phyloP scores from a whole-genome alignment of 2,888 invertebrate genomes.

The Embidobia sp. region DNA sequence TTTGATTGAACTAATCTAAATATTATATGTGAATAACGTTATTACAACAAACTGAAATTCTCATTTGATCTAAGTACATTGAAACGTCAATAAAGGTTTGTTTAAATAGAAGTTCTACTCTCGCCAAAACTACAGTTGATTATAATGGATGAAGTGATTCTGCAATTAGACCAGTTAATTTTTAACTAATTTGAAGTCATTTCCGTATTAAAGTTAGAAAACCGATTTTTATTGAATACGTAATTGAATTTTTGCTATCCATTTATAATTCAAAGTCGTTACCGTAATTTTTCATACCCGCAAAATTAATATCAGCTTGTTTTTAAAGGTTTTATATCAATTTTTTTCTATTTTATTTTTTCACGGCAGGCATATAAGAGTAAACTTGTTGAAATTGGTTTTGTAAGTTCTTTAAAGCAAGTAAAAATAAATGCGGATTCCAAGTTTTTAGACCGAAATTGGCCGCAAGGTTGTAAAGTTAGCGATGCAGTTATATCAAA shows the following conservation, averaged over 20 bases:
- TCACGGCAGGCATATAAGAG: neutral
- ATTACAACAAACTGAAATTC: constrained; percentile 26
- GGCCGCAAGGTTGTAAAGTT: constrained; percentile 25
- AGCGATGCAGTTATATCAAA: constrained; percentile 44
- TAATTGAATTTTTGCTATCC: no score
- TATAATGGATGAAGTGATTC: constrained; percentile 19
- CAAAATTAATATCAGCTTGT: no score
- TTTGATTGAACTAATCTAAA: constrained; percentile 11
- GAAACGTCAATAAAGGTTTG: constrained; percentile 41
- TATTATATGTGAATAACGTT: constrained; percentile 23
- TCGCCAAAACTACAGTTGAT: constrained; percentile 12
- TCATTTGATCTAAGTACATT: constrained; percentile 32
- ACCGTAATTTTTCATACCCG: no score
- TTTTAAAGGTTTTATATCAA: neutral
- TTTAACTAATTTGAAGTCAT: constrained; percentile 15
- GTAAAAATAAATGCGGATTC: constrained; percentile 34
- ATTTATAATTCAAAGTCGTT: no score
- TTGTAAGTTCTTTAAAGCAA: constrained; percentile 30
- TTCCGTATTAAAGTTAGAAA: no score
- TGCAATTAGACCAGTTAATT: constrained; percentile 18
- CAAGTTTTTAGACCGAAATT: constrained; percentile 19
- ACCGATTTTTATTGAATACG: no score
- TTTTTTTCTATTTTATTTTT: neutral
- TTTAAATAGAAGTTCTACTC: constrained; percentile 32
- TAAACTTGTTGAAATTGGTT: constrained; percentile 21